These are phyloP conservation scores for Cathartes aura DNA, from an alignment of 2,113 vertebrate species.

Conservation along the genomic window DNA sequence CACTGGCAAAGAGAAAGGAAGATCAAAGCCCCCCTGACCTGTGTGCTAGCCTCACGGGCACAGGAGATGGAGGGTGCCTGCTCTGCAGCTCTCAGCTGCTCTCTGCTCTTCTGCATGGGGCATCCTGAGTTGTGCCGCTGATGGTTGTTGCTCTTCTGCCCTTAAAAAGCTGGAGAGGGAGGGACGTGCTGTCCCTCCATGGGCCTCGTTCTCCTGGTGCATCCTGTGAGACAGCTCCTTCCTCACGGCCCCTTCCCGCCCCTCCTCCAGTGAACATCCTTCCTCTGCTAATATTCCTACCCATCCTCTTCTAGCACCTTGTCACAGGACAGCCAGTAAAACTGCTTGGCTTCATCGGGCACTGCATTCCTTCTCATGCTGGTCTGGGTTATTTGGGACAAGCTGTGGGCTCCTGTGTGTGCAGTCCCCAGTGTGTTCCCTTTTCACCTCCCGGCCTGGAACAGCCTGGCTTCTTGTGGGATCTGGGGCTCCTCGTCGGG, in stretches of 20 bases:
- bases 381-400: background rate
- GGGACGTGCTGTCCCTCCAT: background rate
- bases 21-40: background rate
- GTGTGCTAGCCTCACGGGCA: background rate
- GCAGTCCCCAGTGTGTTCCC: background rate
- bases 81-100: background rate
- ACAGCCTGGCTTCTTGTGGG: background rate
- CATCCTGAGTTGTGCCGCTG: background rate
- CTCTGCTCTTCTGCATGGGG: background rate
- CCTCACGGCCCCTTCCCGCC: background rate
- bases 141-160: background rate
- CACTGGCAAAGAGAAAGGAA: background rate
- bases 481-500: rapidly evolving
- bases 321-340: background rate
- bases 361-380: background rate
- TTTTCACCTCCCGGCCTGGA: background rate
- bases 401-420: background rate
- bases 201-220: background rate
- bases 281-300: background rate
- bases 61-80: background rate
- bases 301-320: background rate
- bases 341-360: rapidly evolving
- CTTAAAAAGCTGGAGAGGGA: background rate
- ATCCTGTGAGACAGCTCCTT: background rate
- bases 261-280: background rate